These are phyloP conservation scores for Scytalopus superciliaris DNA, from an alignment of 2,113 vertebrate species.

Conservation along the genomic window DNA sequence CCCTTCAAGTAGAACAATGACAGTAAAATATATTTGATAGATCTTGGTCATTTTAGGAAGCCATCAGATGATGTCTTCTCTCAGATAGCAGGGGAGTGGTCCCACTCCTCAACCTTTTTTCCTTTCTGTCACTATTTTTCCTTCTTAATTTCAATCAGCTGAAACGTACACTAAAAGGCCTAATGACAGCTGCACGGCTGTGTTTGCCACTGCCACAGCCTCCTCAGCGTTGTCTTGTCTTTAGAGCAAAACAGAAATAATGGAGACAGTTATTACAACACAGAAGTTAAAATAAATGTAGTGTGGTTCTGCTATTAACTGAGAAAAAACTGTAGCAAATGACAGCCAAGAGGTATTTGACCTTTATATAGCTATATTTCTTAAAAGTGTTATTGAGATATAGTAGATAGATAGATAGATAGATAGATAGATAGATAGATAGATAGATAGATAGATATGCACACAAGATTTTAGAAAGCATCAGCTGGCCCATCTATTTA, in stretches of 20 bases:
- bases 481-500: constrained; percentile 37
- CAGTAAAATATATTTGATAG: neutral
- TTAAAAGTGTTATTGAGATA: neutral
- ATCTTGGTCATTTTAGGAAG: neutral
- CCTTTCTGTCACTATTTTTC: neutral
- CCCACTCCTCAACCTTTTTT: neutral
- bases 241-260: neutral
- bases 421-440: neutral
- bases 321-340: neutral
- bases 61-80: neutral
- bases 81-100: neutral
- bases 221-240: neutral
- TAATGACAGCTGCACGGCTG: neutral
- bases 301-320: neutral
- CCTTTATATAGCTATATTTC: neutral
- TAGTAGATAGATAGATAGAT: neutral
- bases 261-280: neutral
- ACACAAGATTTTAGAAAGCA: constrained; percentile 5
- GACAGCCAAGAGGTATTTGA: neutral
- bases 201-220: neutral
- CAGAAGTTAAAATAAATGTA: neutral
- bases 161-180: neutral
- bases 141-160: neutral
- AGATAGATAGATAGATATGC: neutral
- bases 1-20: neutral